These are phyloP conservation scores for Harpagifer antarcticus DNA, from an alignment of 2,797 vertebrate species.

Conservation along the genomic window DNA sequence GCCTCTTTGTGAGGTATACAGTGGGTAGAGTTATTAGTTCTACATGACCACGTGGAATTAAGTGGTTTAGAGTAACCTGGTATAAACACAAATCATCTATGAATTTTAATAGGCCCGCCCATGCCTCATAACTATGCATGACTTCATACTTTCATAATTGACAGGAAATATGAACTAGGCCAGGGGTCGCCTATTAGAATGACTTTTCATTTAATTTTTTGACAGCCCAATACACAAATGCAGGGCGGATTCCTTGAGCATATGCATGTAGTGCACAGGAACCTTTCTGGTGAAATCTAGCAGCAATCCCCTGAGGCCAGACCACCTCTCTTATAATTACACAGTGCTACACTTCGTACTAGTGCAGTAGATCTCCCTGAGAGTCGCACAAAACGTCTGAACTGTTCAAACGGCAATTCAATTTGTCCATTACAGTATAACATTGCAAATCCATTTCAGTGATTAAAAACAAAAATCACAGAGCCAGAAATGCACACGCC, in stretches of 20 bases:
- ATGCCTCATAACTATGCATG: conserved; percentile 99
- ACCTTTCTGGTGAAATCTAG: conserved; percentile 77
- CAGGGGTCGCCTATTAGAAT: conserved; percentile 99
- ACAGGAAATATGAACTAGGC: conserved; percentile 99
- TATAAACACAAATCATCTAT: conserved; percentile 97
- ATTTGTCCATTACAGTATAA: conserved; percentile 40
- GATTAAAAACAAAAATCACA: conserved; percentile 40
- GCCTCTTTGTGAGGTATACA: conserved; percentile 61
- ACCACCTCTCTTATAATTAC: conserved; percentile 81
- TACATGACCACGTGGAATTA: conserved; percentile 84
- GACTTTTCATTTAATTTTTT: conserved; percentile 99
- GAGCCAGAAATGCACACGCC: not conserved
- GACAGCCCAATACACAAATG: conserved; percentile 94
- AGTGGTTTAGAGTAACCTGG: conserved; percentile 79
- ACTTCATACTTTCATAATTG: conserved; percentile 98
- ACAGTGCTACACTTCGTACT: conserved; percentile 68
- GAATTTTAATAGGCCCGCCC: conserved; percentile 96
- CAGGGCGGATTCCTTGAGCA: conserved; percentile 87
- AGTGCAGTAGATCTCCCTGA: conserved; percentile 54
- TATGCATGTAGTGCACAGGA: conserved; percentile 84
- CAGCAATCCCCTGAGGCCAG: conserved; percentile 78
- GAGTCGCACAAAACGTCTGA: conserved; percentile 24
- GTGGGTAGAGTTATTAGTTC: conserved; percentile 76
- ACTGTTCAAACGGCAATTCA: conserved; percentile 46
- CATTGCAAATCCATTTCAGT: conserved; percentile 18